Evolutionary conservation across 2,113 vertebrate genomes (phyloP).

Genomic region (Entosphenus tridentatus): DNA sequence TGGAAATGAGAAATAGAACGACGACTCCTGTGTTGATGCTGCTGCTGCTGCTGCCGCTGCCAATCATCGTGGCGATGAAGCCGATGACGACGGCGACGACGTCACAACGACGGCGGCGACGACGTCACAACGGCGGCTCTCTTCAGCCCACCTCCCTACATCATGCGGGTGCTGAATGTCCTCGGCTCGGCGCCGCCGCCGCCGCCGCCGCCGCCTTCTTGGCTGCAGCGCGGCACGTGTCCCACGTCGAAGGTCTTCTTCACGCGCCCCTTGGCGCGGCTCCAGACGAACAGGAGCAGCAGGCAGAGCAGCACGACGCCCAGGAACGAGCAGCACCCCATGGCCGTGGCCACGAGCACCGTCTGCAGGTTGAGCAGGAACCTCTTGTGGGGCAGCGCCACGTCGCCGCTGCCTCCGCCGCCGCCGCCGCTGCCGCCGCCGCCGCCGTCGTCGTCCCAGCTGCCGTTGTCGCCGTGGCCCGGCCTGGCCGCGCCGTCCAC

Average conservation of each 20-base stretch:
- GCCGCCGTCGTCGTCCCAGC: conserved; percentile 70
- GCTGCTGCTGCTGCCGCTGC: no score
- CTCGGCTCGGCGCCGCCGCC: no score
- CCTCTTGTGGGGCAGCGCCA: background rate
- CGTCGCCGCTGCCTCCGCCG: conserved; percentile 37
- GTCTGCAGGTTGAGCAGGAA: conserved; percentile 98
- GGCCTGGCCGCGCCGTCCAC: background rate
- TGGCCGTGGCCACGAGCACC: conserved; percentile 90
- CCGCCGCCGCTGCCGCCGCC: conserved; percentile 73
- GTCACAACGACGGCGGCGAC: no score
- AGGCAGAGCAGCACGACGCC: conserved; percentile 92
- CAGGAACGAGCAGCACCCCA: conserved; percentile 97
- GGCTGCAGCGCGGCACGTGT: conserved; percentile 47
- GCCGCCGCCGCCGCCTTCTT: no score
- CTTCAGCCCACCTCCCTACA: no score
- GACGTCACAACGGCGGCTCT: no score
- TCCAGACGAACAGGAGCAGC: conserved; percentile 94
- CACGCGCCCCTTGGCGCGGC: conserved; percentile 90
- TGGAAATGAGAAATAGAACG: no score
- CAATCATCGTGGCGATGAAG: no score
- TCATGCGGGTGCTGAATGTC: no score
- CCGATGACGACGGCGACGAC: no score
- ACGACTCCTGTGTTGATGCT: no score
- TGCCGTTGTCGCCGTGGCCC: conserved; percentile 47
- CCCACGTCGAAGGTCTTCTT: conserved; percentile 98